Conservation (phyloP, 2,888 invertebrate genomes). For the Noctua janthina region DNA sequence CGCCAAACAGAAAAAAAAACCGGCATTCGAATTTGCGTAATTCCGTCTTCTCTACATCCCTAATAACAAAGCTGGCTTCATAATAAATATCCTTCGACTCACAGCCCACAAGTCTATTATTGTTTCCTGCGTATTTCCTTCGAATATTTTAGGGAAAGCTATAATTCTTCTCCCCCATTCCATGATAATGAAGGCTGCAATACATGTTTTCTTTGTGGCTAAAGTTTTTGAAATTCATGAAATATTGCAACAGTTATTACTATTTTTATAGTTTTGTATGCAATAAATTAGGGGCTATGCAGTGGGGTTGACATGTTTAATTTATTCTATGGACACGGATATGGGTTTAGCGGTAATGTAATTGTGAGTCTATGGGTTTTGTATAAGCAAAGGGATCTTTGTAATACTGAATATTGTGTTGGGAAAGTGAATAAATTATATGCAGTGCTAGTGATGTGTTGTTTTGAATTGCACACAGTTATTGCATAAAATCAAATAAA, state of each 20-base stretch:
- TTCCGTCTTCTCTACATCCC: slow-evolving; percentile 32
- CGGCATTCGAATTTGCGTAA: slow-evolving; percentile 26
- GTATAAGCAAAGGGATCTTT: not conserved
- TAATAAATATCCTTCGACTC: slow-evolving; percentile 51
- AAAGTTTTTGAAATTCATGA: slow-evolving; percentile 60
- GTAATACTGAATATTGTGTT: slow-evolving; percentile 3
- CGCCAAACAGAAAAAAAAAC: not conserved
- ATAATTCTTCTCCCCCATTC: slow-evolving; percentile 63
- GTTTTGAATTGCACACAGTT: not conserved
- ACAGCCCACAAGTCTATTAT: slow-evolving; percentile 58
- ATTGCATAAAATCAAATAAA: not conserved
- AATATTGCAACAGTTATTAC: slow-evolving; percentile 68
- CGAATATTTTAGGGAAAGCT: slow-evolving; percentile 58
- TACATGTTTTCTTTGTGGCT: slow-evolving; percentile 55
- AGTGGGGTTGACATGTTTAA: slow-evolving; percentile 44
- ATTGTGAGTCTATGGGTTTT: slow-evolving; percentile 19
- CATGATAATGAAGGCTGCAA: slow-evolving; percentile 69
- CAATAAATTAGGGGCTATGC: slow-evolving; percentile 63
- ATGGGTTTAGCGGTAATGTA: slow-evolving; percentile 44
- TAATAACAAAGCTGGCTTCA: slow-evolving; percentile 33
- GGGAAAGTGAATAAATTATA: not conserved
- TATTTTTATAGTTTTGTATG: slow-evolving; percentile 61
- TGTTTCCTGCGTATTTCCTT: slow-evolving; percentile 61
- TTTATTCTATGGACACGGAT: slow-evolving; percentile 55
- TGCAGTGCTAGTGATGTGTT: not conserved